These are phyloP conservation scores for Meriones unguiculatus DNA, from an alignment of 2,113 vertebrate species.

Conservation along the genomic window DNA sequence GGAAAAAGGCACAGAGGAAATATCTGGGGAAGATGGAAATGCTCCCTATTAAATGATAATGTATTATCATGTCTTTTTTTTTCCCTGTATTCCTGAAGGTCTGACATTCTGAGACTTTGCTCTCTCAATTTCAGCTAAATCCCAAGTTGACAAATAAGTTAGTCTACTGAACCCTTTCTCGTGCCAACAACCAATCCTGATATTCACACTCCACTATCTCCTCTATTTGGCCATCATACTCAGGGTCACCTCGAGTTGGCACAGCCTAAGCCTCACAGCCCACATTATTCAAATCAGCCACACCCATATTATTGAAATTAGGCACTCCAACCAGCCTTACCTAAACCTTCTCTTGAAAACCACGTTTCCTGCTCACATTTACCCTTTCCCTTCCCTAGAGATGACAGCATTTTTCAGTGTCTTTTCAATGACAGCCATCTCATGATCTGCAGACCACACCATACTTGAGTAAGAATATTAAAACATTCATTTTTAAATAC, in stretches of 20 bases:
- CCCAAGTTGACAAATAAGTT: background rate
- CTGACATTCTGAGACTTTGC: slow-evolving; percentile 7
- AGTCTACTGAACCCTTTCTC: background rate
- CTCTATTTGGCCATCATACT: background rate
- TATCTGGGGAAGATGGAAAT: background rate
- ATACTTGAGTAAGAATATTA: background rate
- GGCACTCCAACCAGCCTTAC: background rate
- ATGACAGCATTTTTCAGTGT: background rate
- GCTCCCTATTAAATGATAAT: background rate
- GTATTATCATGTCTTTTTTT: background rate
- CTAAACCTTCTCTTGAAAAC: background rate
- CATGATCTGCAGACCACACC: background rate
- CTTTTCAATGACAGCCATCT: background rate
- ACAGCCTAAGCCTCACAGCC: background rate
- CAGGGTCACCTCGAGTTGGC: background rate
- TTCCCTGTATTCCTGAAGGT: slow-evolving; percentile 1
- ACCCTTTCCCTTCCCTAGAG: background rate
- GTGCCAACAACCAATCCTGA: background rate
- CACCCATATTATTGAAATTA: background rate
- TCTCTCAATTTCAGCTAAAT: background rate
- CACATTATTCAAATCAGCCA: background rate
- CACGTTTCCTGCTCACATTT: slow-evolving; percentile 12
- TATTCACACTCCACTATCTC: background rate
- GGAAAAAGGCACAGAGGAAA: background rate
- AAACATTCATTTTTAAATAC: background rate